Conservation (phyloP, 2,888 invertebrate genomes). For the Ichneumoninae sp. region DNA sequence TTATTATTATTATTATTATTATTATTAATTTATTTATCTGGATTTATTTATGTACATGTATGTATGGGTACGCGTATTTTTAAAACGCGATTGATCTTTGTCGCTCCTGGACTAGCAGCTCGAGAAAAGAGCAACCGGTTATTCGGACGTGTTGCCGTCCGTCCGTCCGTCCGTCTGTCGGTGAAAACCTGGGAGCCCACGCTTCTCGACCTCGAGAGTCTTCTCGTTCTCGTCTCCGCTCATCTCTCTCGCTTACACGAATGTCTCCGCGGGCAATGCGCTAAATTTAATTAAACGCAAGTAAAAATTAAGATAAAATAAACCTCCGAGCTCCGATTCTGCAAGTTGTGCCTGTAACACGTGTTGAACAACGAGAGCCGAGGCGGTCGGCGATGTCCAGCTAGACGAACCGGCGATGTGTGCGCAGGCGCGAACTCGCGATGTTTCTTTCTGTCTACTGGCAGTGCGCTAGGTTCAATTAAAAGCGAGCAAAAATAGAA, state of each 20-base stretch:
- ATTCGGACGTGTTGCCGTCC: conserved; percentile 55
- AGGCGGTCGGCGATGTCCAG: neutral
- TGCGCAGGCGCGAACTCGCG: too few relatives aligned
- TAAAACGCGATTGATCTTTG: conserved; percentile 65
- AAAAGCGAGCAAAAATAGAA: conserved; percentile 3
- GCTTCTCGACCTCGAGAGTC: conserved; percentile 59
- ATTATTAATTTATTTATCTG: neutral
- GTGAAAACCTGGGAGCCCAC: conserved; percentile 61
- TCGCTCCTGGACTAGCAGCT: conserved; percentile 43
- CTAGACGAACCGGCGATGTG: neutral
- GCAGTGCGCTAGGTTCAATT: conserved; percentile 48
- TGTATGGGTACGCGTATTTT: conserved; percentile 46
- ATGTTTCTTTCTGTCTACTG: neutral
- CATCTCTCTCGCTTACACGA: neutral
- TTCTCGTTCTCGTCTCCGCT: conserved; percentile 32
- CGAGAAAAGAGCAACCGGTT: conserved; percentile 69
- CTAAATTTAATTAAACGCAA: conserved; percentile 50
- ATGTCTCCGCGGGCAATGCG: conserved; percentile 38
- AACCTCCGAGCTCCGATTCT: neutral
- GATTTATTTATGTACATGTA: conserved; percentile 28
- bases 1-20: conserved; percentile 14
- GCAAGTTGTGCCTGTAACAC: neutral
- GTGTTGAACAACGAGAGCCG: neutral
- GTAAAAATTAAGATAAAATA: neutral
- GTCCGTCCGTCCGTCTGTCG: conserved; percentile 38